A percentile compares a stretch with the other conserved stretches of the same genome.
phyloP scores from a whole-genome alignment of 30 jellyfish, hydroid and myxozoan species.

The Aurelia sp. region DNA sequence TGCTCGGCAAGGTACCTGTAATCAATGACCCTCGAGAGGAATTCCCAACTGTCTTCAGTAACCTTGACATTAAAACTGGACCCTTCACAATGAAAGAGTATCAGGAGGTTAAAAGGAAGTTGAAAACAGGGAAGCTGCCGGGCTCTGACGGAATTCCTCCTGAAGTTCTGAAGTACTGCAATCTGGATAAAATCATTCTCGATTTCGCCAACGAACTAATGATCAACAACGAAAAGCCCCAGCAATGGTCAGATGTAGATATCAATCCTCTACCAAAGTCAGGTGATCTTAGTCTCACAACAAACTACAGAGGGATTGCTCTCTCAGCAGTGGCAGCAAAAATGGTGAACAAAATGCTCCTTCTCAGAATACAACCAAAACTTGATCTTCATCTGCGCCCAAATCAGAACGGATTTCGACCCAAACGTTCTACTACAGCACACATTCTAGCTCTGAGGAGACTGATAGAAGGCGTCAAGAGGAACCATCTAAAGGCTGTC shows the following conservation, averaged over 20 bases:
- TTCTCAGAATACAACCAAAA: not conserved
- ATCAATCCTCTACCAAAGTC: not conserved
- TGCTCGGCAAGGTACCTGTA: conserved; percentile 28
- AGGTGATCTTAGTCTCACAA: not conserved
- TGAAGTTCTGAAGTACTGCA: not conserved
- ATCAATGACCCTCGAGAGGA: not conserved
- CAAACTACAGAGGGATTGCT: not conserved
- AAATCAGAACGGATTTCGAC: not conserved
- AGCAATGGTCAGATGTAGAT: not conserved
- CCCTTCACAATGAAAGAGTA: not conserved
- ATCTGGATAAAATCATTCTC: not conserved
- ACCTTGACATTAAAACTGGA: not conserved
- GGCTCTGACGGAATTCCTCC: not conserved
- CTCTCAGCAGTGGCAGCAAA: not conserved
- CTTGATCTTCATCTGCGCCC: not conserved
- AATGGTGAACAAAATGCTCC: conserved; percentile 1
- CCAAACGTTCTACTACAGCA: not conserved
- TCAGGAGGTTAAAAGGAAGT: not conserved
- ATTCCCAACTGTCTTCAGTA: not conserved
- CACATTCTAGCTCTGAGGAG: too few relatives aligned
- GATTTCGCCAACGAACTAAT: not conserved
- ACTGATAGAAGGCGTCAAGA: too few relatives aligned
- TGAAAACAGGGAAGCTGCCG: not conserved
- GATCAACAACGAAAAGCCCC: not conserved
- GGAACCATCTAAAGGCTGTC: too few relatives aligned